Percentiles rank a stretch among this genome's conserved stretches.
phyloP scores from a whole-genome alignment of 2,797 vertebrate genomes.

The Rhinella marina region DNA sequence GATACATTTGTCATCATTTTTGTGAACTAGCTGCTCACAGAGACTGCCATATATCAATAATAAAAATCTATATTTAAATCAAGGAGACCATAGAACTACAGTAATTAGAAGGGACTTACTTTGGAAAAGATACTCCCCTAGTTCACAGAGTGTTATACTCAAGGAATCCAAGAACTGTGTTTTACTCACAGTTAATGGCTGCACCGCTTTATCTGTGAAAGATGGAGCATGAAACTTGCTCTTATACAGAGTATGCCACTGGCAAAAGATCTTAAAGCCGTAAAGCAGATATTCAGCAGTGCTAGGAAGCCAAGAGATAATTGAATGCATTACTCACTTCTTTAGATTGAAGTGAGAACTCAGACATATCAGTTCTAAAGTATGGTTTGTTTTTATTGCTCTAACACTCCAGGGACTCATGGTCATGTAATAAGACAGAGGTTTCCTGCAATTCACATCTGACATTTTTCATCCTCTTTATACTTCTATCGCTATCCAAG shows the following conservation, averaged over 20 bases:
- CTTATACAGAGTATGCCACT: slow-evolving; percentile 8
- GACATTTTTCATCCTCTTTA: background rate
- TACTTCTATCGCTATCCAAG: background rate
- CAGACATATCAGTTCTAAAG: slow-evolving; percentile 26
- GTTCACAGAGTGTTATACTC: background rate
- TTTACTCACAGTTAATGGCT: slow-evolving; percentile 10
- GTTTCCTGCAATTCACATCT: background rate
- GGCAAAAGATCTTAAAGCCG: slow-evolving; percentile 2
- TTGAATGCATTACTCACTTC: slow-evolving; percentile 55
- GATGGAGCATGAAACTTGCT: slow-evolving; percentile 1
- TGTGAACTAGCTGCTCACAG: background rate
- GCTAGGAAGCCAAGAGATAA: slow-evolving; percentile 31
- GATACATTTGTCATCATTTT: background rate
- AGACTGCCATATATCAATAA: background rate
- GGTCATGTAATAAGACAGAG: slow-evolving; percentile 31
- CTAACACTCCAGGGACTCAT: slow-evolving; percentile 30
- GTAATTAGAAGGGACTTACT: background rate
- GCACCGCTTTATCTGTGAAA: background rate
- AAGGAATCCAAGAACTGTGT: background rate
- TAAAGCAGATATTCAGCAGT: slow-evolving; percentile 37
- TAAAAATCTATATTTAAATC: background rate
- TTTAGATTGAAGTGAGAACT: slow-evolving; percentile 32
- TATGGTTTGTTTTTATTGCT: slow-evolving; percentile 28
- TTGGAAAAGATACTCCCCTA: background rate
- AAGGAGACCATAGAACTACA: background rate